Conservation (phyloP, 2,113 vertebrate species). For the Coptodon bakossiorum region DNA sequence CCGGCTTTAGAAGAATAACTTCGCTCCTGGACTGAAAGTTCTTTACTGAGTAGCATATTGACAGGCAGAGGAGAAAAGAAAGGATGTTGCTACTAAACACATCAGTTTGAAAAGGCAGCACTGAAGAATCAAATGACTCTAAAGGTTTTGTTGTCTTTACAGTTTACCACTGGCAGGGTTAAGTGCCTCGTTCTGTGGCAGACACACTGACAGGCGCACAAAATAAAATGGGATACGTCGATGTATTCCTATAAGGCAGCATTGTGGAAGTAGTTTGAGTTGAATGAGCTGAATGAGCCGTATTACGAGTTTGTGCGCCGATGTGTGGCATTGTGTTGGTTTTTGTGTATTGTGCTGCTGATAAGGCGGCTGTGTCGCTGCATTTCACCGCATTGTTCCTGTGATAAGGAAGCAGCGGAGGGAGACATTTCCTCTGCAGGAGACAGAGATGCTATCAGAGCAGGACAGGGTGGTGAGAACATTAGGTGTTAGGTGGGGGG, state of each 20-base stretch:
- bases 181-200: background rate
- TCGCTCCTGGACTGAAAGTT: background rate
- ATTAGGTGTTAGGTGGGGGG: background rate
- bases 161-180: background rate
- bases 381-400: conserved; percentile 22
- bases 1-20: background rate
- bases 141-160: background rate
- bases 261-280: background rate
- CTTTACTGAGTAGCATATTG: background rate
- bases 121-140: background rate
- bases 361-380: conserved; percentile 29
- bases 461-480: background rate
- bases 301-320: background rate
- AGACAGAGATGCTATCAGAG: conserved; percentile 39
- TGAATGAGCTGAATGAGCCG: conserved; percentile 8
- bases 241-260: background rate
- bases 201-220: background rate
- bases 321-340: conserved; percentile 15
- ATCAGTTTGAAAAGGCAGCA: background rate
- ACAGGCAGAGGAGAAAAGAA: background rate
- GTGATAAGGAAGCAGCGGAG: conserved; percentile 37
- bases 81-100: background rate
- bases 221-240: background rate
- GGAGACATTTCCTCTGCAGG: conserved; percentile 13
- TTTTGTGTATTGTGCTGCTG: conserved; percentile 4